Conservation (phyloP, 1,140 invertebrate species). For the Hyposmocoma kahamanoa region DNA sequence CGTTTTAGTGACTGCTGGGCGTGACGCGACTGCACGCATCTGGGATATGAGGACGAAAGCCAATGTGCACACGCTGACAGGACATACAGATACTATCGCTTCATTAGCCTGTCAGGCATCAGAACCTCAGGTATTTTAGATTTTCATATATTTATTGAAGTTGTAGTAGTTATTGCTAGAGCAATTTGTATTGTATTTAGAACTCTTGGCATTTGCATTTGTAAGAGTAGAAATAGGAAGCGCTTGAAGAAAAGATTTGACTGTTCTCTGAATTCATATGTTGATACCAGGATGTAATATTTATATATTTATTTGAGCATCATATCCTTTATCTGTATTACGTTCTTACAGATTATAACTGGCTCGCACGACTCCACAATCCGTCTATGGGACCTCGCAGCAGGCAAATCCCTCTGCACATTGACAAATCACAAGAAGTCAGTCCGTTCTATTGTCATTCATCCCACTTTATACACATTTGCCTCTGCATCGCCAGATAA, state of each 20-base stretch:
- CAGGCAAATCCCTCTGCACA: slow-evolving; percentile 95
- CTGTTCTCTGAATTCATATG: too few species aligned
- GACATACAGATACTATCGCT: slow-evolving; percentile 98
- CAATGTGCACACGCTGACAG: slow-evolving; percentile 96
- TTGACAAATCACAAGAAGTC: slow-evolving; percentile 99
- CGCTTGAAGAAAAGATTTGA: too few species aligned
- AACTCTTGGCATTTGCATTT: too few species aligned
- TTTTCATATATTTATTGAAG: too few species aligned
- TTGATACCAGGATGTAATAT: neutral
- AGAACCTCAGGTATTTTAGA: slow-evolving; percentile 95
- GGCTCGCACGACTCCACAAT: slow-evolving; percentile 91
- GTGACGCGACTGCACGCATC: slow-evolving; percentile 96
- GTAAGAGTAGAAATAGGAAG: too few species aligned
- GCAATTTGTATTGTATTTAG: too few species aligned
- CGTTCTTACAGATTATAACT: slow-evolving; percentile 78
- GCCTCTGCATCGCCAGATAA: slow-evolving; percentile 98
- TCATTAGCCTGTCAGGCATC: slow-evolving; percentile 92
- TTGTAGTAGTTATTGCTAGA: too few species aligned
- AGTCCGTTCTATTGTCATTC: slow-evolving; percentile 91
- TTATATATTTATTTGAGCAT: too few species aligned
- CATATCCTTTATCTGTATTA: too few species aligned
- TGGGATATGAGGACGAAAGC: slow-evolving; percentile 99
- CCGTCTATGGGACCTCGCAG: slow-evolving; percentile 97
- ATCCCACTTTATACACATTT: slow-evolving; percentile 97
- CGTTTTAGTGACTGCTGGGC: slow-evolving; percentile 93